Evolutionary conservation across 2,888 invertebrate species (phyloP).

Genomic region (Nephrotoma guestfalica): DNA sequence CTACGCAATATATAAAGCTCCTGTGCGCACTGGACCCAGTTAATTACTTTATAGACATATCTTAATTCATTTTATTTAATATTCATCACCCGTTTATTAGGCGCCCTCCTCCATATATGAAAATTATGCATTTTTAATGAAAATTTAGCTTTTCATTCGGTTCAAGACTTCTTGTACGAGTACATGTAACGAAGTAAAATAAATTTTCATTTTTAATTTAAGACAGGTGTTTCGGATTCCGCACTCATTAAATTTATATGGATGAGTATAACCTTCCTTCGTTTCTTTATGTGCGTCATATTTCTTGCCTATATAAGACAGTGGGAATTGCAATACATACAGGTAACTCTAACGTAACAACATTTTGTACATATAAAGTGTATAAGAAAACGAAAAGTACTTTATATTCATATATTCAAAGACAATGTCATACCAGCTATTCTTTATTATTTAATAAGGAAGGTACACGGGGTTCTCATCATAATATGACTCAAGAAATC

Average conservation of each 20-base stretch:
- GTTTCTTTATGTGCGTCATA: not conserved
- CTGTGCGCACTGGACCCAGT: not conserved
- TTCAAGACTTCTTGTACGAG: not conserved
- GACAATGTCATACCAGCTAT: not conserved
- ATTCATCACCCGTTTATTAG: not conserved
- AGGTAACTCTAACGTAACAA: not conserved
- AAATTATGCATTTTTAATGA: not conserved
- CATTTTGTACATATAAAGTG: not conserved
- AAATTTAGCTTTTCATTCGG: not conserved
- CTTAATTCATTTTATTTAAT: not conserved
- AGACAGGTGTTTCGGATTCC: not conserved
- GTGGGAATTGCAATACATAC: not conserved
- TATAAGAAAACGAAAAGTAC: not conserved
- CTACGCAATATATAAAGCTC: not conserved
- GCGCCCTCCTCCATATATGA: not conserved
- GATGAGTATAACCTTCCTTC: not conserved
- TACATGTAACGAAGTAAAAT: not conserved
- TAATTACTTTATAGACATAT: not conserved
- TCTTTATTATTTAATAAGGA: not conserved
- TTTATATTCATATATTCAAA: not conserved
- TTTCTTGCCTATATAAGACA: not conserved
- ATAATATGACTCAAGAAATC: not conserved
- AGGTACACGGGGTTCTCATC: not conserved
- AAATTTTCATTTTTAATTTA: not conserved
- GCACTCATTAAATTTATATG: not conserved